Evolutionary conservation across 1,140 invertebrate genomes (phyloP).

Genomic region (Lordiphosa clarofinis): DNA sequence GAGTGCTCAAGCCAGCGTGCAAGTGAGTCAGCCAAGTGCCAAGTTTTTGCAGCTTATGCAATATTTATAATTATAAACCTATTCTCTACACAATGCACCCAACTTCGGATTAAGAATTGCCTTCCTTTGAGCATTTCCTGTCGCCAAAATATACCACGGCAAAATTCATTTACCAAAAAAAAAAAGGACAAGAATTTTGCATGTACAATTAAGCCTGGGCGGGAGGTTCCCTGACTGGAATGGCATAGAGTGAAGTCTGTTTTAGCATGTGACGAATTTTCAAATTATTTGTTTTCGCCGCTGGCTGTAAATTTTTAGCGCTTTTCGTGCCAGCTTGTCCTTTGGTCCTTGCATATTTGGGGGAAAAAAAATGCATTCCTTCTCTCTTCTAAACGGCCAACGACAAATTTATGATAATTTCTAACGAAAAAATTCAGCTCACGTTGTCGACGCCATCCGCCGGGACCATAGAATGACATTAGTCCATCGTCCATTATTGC

Average conservation of each 20-base stretch:
- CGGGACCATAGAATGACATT: constrained; percentile 67
- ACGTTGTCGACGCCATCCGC: constrained; percentile 28
- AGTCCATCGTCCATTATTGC: constrained; percentile 77
- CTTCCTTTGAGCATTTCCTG: constrained; percentile 57
- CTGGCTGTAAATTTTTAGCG: constrained; percentile 56
- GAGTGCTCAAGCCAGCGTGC: background rate
- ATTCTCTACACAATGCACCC: constrained; percentile 32
- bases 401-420: constrained; percentile 78
- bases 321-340: constrained; percentile 50
- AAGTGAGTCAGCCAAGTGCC: constrained; percentile 15
- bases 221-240: constrained; percentile 6
- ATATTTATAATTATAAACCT: constrained; percentile 61
- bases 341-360: constrained; percentile 53
- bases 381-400: constrained; percentile 48
- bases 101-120: constrained; percentile 44
- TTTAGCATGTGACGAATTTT: constrained; percentile 66
- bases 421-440: constrained; percentile 50
- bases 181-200: constrained; percentile 46
- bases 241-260: background rate
- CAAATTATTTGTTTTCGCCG: constrained; percentile 65
- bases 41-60: constrained; percentile 45
- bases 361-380: constrained; percentile 20
- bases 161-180: constrained; percentile 66
- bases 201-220: constrained; percentile 64
- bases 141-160: constrained; percentile 43